Evolutionary conservation across 2,113 vertebrate genomes (phyloP), one percentile per base, ranked within the genome.

Genomic region (Calcarius ornatus): DNA sequence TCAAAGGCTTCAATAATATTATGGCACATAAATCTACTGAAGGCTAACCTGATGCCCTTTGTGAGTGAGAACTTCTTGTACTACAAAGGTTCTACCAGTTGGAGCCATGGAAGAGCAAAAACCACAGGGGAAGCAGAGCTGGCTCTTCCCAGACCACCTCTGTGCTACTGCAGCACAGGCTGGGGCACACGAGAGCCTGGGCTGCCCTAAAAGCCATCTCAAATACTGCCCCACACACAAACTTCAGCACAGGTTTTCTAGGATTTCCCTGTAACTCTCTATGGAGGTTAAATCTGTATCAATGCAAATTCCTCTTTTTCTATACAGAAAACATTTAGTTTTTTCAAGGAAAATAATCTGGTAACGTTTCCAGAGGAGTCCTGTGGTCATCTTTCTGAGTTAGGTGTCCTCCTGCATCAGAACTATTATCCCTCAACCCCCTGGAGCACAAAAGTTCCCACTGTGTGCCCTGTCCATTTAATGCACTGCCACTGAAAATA

Each of bases 1-100:
- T 63, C 77, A 87, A 95, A 94, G 83, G 51, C 57, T 84, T 78
- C 24, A 91, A 86, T 42, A 81, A 17, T 60, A 64, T 56, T 77
- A 63, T 82, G 70, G 91, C 59, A 69, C 59, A 42, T 54, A 87
- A 79, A 79, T 82, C 66, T 81, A 5, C 63, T 50, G 15, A 1
- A 25, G 53, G 59, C 70, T 70, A 87, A 90, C 9, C 42, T 30
- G 81, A 66, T 45, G 59, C 24, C 70, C 71, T 70, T 16, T 7
- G 4, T 35, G 61, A 60, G 57, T 7, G 23, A 76, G 63, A 91
- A 76, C 20, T 61, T 45, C 51, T 78, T 59, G 69, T 72, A 69
- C 75, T 88, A 69, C 82, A 85, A 72, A 66, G 57, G 27, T 86
- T 81, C 65, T 40, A 66, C 23, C 85, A 91, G 61, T 2, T 83